Conservation (phyloP, 2,113 vertebrate species). For the Cololabis saira region DNA sequence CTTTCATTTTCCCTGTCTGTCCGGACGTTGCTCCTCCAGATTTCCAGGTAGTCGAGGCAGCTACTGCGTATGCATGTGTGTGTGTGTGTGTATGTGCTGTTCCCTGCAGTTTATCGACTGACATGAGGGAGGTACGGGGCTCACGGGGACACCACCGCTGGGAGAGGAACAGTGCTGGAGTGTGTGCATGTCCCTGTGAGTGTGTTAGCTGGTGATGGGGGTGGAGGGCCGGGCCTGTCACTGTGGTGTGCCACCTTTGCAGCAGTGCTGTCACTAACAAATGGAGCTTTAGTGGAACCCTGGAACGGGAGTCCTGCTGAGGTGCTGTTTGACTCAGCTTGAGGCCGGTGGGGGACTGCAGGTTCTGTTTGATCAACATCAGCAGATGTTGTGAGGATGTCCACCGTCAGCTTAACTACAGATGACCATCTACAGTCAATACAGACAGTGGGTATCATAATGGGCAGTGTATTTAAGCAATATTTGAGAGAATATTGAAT, state of each 20-base stretch:
- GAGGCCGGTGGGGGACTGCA: constrained; percentile 58
- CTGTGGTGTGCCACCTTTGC: constrained; percentile 71
- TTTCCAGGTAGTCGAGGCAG: constrained; percentile 30
- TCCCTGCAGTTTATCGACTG: constrained; percentile 69
- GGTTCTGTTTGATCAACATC: constrained; percentile 80
- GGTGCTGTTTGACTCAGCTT: constrained; percentile 74
- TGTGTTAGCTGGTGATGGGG: not conserved
- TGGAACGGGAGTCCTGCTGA: constrained; percentile 71
- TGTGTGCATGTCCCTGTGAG: constrained; percentile 3
- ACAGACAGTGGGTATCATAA: constrained; percentile 42
- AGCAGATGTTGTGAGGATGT: constrained; percentile 64
- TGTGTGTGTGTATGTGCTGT: constrained; percentile 28
- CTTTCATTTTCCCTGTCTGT: constrained; percentile 31
- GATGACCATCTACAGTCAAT: constrained; percentile 61
- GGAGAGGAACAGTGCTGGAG: constrained; percentile 55
- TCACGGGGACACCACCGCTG: constrained; percentile 60
- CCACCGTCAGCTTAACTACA: constrained; percentile 62
- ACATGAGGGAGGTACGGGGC: constrained; percentile 53
- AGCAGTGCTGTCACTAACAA: constrained; percentile 75
- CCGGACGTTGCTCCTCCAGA: constrained; percentile 23
- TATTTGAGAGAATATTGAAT: constrained; percentile 7
- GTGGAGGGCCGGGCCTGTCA: constrained; percentile 60
- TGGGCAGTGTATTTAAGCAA: not conserved
- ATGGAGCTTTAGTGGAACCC: constrained; percentile 75
- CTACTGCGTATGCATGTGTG: constrained; percentile 19